Base-by-base conservation (phyloP, 2,888 invertebrate genomes). In the Thymelicus lineola region DNA sequence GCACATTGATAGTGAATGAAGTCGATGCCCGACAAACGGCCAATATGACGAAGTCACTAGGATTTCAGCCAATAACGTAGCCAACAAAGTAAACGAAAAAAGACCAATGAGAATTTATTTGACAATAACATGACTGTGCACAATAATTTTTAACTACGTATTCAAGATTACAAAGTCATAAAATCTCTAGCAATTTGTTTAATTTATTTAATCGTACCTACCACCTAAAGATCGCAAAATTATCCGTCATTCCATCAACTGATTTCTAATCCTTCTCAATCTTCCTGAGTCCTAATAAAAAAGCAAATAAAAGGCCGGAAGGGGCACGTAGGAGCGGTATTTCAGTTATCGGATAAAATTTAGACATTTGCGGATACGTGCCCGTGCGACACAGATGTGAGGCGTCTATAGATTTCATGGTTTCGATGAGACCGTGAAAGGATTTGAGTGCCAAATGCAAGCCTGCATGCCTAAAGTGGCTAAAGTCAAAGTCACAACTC, bases 271-370 rank as follows among this genome's bases (percentile, higher is more conserved):
- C 64, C 42, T 20, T 46, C 46, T 68, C 20, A 58, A 63, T 69
- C 48, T 28, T 63, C 15, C 58, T 50, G 14, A 38, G 59, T 42
- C 45, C 50, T 59, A 42, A 70, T 70, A 68, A 70, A 74, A 82
- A 80, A 76, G 72, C 76, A 75, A 80, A 82, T 84, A 83, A 83
- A 80, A 78, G 15, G 58, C 75, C 74, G 72, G 74, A 75, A 72
- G 74, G 76, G 64, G 76, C 88, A 88, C 88, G 88, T 83, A 63
- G 60, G 0, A n/a, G 59, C 82, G 78, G 84, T 88, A 84, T 85
- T 80, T 88, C 84, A 83, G 84, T 79, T 84, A 86, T 87, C 80
- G 84, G 86, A 85, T 84, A 82, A 85, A 86, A 87, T 87, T 87
- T 83, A 83, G 84, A 86, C 84, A 82, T 86, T 86, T 82, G 82